Conservation (phyloP, 2,888 invertebrate species). For the Andrena marginata region DNA sequence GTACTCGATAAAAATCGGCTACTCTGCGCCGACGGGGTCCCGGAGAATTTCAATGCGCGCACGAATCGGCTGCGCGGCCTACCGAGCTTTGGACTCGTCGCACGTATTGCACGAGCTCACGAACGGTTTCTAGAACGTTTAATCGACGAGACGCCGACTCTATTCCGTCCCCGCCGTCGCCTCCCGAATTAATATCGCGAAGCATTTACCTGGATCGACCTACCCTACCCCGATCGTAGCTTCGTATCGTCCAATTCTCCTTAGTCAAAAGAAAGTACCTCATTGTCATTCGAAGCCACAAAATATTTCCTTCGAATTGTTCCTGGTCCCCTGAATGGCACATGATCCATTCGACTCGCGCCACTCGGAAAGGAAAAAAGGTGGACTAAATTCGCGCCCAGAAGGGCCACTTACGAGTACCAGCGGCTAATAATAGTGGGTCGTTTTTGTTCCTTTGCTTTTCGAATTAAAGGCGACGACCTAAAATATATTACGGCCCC, state of each 20-base stretch:
- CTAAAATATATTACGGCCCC: conserved; percentile 24
- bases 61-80: conserved; percentile 57
- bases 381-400: neutral
- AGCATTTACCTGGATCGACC: no score
- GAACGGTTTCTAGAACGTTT: conserved; percentile 63
- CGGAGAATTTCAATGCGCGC: conserved; percentile 73
- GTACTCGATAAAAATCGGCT: conserved; percentile 75
- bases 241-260: neutral
- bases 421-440: neutral
- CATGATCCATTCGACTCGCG: conserved; percentile 21
- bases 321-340: conserved; percentile 4
- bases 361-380: neutral
- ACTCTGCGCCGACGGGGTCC: conserved; percentile 67
- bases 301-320: neutral
- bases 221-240: no score
- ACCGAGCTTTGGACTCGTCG: conserved; percentile 64
- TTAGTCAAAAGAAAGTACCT: neutral
- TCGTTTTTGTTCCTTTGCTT: neutral
- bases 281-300: neutral
- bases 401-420: neutral
- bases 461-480: conserved; percentile 44
- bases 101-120: conserved; percentile 69
- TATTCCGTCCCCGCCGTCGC: conserved; percentile 32
- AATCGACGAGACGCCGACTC: conserved; percentile 52
- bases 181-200: neutral